Percentiles rank a stretch among this genome's conserved stretches.
Evolutionary conservation across 2,888 invertebrate genomes (phyloP).

Genomic region (Polydesmus complanatus): DNA sequence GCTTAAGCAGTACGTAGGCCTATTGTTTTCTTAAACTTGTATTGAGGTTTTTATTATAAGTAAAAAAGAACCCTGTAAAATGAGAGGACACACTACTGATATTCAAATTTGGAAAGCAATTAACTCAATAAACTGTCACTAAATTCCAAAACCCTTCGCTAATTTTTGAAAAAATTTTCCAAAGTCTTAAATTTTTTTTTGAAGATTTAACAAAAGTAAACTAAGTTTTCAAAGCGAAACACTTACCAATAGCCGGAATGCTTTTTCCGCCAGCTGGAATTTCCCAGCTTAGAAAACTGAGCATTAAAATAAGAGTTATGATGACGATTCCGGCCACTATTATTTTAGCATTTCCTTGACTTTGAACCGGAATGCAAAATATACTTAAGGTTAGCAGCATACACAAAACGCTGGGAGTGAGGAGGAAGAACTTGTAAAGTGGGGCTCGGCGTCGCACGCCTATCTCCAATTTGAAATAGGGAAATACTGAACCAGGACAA

Average conservation of each 20-base stretch:
- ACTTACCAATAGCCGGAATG: constrained; percentile 7
- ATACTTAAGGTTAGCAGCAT: neutral
- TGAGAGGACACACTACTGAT: too few species aligned
- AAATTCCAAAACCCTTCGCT: too few species aligned
- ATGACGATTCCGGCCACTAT: neutral
- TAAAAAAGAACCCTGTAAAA: too few species aligned
- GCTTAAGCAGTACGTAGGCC: too few species aligned
- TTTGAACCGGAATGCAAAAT: neutral
- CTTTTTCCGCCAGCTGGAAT: constrained; percentile 4
- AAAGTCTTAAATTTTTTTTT: too few species aligned
- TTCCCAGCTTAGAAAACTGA: neutral
- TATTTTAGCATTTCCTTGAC: neutral
- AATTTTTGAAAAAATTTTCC: too few species aligned
- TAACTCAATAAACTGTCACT: too few species aligned
- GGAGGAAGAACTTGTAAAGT: neutral
- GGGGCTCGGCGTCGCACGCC: neutral
- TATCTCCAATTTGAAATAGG: neutral
- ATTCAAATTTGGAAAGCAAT: too few species aligned
- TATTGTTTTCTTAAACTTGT: too few species aligned
- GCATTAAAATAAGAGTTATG: neutral
- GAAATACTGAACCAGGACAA: neutral
- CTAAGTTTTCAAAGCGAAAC: neutral
- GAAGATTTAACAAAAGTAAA: too few species aligned
- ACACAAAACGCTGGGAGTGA: neutral
- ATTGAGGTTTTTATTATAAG: too few species aligned